Evolutionary conservation across 2,113 vertebrate species (phyloP).

Genomic region (Perca flavescens): DNA sequence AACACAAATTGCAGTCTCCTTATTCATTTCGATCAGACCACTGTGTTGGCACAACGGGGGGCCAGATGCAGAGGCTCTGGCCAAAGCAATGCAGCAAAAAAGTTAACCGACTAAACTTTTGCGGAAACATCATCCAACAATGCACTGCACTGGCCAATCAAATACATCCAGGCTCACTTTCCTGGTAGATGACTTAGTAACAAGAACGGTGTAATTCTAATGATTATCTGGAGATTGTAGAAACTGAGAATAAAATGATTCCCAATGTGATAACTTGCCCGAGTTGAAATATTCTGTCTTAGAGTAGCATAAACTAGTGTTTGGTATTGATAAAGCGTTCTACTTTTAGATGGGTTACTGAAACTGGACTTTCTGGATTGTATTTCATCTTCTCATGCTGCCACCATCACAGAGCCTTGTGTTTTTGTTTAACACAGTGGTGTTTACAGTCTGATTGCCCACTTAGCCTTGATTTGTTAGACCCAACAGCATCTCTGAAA

Average conservation of each 20-base stretch:
- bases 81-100: not conserved
- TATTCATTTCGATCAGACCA: not conserved
- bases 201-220: not conserved
- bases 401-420: not conserved
- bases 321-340: not conserved
- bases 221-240: not conserved
- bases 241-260: not conserved
- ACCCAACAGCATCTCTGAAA: not conserved
- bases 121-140: conserved; percentile 1
- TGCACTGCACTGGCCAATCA: not conserved
- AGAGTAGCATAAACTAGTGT: not conserved
- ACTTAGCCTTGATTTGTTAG: not conserved
- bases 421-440: not conserved
- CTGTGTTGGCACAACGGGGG: not conserved
- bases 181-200: not conserved
- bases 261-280: no score
- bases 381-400: not conserved
- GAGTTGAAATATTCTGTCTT: not conserved
- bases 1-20: not conserved
- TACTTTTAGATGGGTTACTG: not conserved
- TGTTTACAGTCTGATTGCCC: not conserved
- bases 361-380: not conserved
- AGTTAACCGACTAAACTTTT: not conserved
- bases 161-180: conserved; percentile 8
- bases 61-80: not conserved